Evolutionary conservation across 1,140 invertebrate genomes (phyloP), one percentile per base, ranked within the genome.

Genomic region (Tenebrio molitor): DNA sequence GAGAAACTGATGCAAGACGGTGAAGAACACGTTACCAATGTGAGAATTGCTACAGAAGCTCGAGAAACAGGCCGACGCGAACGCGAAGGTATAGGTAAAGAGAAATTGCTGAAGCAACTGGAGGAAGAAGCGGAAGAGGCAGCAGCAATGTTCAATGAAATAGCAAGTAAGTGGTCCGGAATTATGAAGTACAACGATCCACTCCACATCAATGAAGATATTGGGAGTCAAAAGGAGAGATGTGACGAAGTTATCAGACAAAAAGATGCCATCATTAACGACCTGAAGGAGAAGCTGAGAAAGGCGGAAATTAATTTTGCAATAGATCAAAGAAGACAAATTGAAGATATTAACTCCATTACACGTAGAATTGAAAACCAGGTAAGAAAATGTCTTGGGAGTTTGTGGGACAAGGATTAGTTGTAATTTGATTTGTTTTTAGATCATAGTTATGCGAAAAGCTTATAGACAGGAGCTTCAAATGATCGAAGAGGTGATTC

Each of bases 321-420:
- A 1, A 84, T 85, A 7, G 89, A 91, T 74, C 86, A 91, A 77
- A 85, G 86, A 73, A 89, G 87, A 68, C 91, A 91, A 79, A 86
- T 85, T 1, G 87, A 92, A 70, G 93, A 95, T 79, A 88, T 95
- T 46, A 89, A 90, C 80, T 85, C 92, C 69, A 84, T 95, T 67
- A 90, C 93, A 10, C 90, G 94, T 58, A 87, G 95, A 81, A 93
- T 96, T 75, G 93, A 96, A 79, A 90, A 91, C 77, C 95, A 96
- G n/a, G n/a, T n/a, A n/a, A n/a, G n/a, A n/a, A n/a, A n/a, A n/a
- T n/a, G n/a, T n/a, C n/a, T n/a, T n/a, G n/a, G n/a, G n/a, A n/a
- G n/a, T n/a, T n/a, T n/a, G n/a, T n/a, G n/a, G n/a, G n/a, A n/a
- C n/a, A n/a, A n/a, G n/a, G n/a, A n/a, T n/a, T n/a, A n/a, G n/a